Conservation (phyloP, 2,113 vertebrate species). For the Dunckerocampus dactyliophorus region DNA sequence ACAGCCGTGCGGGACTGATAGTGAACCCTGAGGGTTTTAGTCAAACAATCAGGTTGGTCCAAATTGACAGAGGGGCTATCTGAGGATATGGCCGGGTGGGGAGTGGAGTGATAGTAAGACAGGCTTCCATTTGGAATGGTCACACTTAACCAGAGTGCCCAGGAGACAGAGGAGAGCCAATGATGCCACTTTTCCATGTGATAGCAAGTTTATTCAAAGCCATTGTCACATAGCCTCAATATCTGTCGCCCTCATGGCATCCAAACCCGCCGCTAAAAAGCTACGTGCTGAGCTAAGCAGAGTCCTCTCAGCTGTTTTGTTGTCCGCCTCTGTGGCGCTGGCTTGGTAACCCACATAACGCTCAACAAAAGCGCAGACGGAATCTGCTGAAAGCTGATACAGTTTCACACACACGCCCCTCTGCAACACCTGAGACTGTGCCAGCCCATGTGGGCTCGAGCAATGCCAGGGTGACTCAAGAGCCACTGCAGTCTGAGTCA, state of each 20-base stretch:
- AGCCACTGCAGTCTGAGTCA: slow-evolving; percentile 27
- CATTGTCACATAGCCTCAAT: slow-evolving; percentile 35
- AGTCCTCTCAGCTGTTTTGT: slow-evolving; percentile 28
- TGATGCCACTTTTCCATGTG: slow-evolving; percentile 32
- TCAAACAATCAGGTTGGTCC: slow-evolving; percentile 68
- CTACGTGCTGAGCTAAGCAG: slow-evolving; percentile 27
- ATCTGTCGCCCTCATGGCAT: slow-evolving; percentile 26
- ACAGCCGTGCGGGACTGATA: slow-evolving; percentile 50
- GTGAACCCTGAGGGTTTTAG: slow-evolving; percentile 61
- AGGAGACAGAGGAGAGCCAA: slow-evolving; percentile 21
- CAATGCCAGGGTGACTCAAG: slow-evolving; percentile 1
- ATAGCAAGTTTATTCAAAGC: slow-evolving; percentile 45
- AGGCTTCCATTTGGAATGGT: slow-evolving; percentile 7
- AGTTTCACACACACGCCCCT: slow-evolving; percentile 32
- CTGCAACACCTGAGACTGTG: slow-evolving; percentile 23
- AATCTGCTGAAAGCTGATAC: slow-evolving; percentile 21
- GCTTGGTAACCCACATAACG: slow-evolving; percentile 16
- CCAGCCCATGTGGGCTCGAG: slow-evolving; percentile 28
- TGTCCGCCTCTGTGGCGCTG: slow-evolving; percentile 1
- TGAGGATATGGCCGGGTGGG: slow-evolving; percentile 52
- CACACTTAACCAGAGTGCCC: slow-evolving; percentile 36
- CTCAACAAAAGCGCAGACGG: background rate
- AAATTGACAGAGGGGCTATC: slow-evolving; percentile 59
- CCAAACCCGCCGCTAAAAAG: slow-evolving; percentile 34
- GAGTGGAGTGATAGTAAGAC: slow-evolving; percentile 17